These are phyloP conservation scores for Notarius lentiginosus DNA, from an alignment of 2,113 vertebrate species.

Conservation along the genomic window DNA sequence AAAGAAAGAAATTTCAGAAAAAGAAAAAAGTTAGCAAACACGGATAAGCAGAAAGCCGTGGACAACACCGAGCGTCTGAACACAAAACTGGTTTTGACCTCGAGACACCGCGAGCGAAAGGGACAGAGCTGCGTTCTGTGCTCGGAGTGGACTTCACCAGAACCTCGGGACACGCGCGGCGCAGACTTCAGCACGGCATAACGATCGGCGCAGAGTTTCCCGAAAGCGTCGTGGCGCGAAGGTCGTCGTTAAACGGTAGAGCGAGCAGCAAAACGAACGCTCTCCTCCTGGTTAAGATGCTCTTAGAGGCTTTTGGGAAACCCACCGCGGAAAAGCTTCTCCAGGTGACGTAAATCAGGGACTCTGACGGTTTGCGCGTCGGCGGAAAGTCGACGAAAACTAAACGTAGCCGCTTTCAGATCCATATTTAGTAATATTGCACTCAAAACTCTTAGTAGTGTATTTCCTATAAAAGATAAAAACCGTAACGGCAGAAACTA, in stretches of 20 bases:
- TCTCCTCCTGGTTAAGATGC: too few relatives aligned
- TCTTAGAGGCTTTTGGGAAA: too few relatives aligned
- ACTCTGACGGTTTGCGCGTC: not conserved
- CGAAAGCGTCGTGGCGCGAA: too few relatives aligned
- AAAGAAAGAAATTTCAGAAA: constrained; percentile 25
- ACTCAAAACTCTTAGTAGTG: constrained; percentile 64
- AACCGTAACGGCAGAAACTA: not conserved
- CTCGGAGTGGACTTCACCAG: constrained; percentile 75
- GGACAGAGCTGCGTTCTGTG: constrained; percentile 57
- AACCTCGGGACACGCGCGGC: constrained; percentile 4
- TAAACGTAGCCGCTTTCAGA: constrained; percentile 33
- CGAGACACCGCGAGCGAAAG: constrained; percentile 52
- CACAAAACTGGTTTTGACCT: constrained; percentile 60
- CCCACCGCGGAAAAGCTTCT: not conserved
- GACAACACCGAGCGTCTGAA: constrained; percentile 61
- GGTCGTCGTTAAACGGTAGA: too few relatives aligned
- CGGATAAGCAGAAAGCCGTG: constrained; percentile 56
- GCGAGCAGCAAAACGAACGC: too few relatives aligned
- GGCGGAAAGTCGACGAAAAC: not conserved
- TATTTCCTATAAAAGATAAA: constrained; percentile 42
- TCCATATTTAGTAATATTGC: constrained; percentile 63
- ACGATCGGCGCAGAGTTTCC: not conserved
- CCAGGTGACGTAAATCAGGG: not conserved
- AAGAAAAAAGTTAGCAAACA: constrained; percentile 36
- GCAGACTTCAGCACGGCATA: not conserved